Base-by-base conservation (phyloP, 2,797 vertebrate genomes). In the Bovichtus diacanthus region DNA sequence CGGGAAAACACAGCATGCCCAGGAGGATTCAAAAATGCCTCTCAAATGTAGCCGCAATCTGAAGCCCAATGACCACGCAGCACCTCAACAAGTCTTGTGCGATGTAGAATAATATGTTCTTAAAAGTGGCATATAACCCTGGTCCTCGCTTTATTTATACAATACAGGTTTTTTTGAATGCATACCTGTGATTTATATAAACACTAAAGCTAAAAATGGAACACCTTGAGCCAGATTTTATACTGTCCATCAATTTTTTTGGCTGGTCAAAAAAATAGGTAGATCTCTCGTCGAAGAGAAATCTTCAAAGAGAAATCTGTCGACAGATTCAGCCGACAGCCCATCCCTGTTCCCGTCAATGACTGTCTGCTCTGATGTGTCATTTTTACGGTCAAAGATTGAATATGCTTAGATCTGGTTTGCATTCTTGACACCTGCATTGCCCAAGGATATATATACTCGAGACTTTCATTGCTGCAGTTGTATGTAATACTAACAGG, bases 1-100 rank as follows among this genome's bases (percentile, higher is more conserved):
- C 78, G 75, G 89, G 83, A 91, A 92, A 83, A 90, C 78, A 70
- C 68, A 46, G 55, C 18, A 16, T 21, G 12, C 86, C 74, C 86
- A 9, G 29, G 87, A 90, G 88, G 65, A 78, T 88, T 84, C 34
- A 88, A 83, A 89, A 82, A 90, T 83, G 80, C 75, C 61, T 84
- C 69, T 85, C 12, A 70, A 87, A 81, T 15, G 67, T 63, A 56
- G 70, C 43, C 41, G 21, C 50, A 49, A 70, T 69, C 67, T 34
- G 27, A 64, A 70, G 39, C 67, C 25, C 56, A 56, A 47, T 64
- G 74, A 70, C 55, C 67, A 64, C 66, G 39, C 54, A 70, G 59
- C 31, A 80, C 31, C 62, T 66, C 36, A 15, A 27, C 60, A 54
- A 46, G 31, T 9, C 25, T 27, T 53, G 19, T 49, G 41, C 16